Percentiles rank a stretch among this genome's conserved stretches.
Evolutionary conservation across 2,113 vertebrate genomes (phyloP).

Genomic region (Calonectris borealis): DNA sequence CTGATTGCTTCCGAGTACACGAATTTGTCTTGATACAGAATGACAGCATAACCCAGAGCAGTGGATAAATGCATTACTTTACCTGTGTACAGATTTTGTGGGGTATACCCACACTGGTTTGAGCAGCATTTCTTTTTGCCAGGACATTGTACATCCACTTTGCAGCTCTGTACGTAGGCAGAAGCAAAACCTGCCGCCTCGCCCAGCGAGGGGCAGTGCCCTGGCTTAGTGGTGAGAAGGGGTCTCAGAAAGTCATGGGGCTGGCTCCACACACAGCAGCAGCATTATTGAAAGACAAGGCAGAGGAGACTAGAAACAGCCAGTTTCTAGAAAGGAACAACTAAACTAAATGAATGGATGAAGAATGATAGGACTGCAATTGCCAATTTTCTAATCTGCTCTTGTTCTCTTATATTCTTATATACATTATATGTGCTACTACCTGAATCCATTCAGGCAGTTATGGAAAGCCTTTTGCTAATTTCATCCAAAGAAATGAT

Average conservation of each 20-base stretch:
- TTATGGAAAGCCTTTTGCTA: background rate
- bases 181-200: slow-evolving; percentile 72
- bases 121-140: slow-evolving; percentile 72
- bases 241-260: slow-evolving; percentile 72
- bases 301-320: background rate
- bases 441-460: background rate
- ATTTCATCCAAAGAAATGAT: background rate
- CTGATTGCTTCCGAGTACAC: slow-evolving; percentile 58
- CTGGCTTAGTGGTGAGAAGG: slow-evolving; percentile 58
- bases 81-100: slow-evolving; percentile 79
- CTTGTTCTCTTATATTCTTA: background rate
- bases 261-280: slow-evolving; percentile 59
- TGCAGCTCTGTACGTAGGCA: slow-evolving; percentile 75
- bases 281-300: background rate
- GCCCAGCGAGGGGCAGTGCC: slow-evolving; percentile 68
- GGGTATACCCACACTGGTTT: slow-evolving; percentile 70
- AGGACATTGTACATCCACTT: slow-evolving; percentile 65
- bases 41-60: slow-evolving; percentile 36
- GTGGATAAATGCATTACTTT: background rate
- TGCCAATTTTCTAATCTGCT: background rate
- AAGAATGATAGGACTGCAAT: background rate
- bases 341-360: background rate
- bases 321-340: background rate
- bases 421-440: background rate
- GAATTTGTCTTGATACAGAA: slow-evolving; percentile 60